Percentiles rank a stretch among this genome's conserved stretches.
phyloP scores from a whole-genome alignment of 2,888 invertebrate genomes.

The Vanessa cardui region DNA sequence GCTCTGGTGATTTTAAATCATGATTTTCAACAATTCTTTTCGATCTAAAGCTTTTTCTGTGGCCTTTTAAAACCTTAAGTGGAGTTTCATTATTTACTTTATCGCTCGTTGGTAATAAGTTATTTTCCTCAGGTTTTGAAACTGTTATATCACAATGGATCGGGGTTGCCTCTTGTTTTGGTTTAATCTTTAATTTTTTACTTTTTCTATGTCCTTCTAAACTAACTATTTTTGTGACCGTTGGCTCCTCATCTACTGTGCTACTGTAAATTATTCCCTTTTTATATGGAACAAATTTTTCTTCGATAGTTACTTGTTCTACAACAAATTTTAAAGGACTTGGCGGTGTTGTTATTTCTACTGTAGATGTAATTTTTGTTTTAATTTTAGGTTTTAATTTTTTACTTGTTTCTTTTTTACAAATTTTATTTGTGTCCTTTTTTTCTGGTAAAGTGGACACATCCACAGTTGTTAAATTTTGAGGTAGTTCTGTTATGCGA shows the following conservation, averaged over 20 bases:
- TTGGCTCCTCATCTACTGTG: constrained; percentile 52
- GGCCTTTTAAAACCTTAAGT: constrained; percentile 29
- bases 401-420: constrained; percentile 38
- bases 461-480: constrained; percentile 50
- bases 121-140: not conserved
- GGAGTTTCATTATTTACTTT: constrained; percentile 26
- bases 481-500: constrained; percentile 74
- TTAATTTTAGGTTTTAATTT: constrained; percentile 65
- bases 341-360: constrained; percentile 75
- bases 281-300: constrained; percentile 65
- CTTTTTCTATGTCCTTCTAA: constrained; percentile 39
- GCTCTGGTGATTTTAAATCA: constrained; percentile 61
- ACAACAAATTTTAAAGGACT: constrained; percentile 80
- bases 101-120: not conserved
- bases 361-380: constrained; percentile 80
- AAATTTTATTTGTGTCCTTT: constrained; percentile 46
- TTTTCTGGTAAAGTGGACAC: constrained; percentile 78
- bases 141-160: not conserved
- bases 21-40: constrained; percentile 44
- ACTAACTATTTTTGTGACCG: constrained; percentile 34
- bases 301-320: constrained; percentile 84
- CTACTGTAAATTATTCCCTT: constrained; percentile 69
- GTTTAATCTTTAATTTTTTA: constrained; percentile 31
- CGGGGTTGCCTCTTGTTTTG: constrained; percentile 8
- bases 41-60: constrained; percentile 48